Evolutionary conservation across 2,113 vertebrate genomes (phyloP).

Genomic region (Vulpes vulpes): DNA sequence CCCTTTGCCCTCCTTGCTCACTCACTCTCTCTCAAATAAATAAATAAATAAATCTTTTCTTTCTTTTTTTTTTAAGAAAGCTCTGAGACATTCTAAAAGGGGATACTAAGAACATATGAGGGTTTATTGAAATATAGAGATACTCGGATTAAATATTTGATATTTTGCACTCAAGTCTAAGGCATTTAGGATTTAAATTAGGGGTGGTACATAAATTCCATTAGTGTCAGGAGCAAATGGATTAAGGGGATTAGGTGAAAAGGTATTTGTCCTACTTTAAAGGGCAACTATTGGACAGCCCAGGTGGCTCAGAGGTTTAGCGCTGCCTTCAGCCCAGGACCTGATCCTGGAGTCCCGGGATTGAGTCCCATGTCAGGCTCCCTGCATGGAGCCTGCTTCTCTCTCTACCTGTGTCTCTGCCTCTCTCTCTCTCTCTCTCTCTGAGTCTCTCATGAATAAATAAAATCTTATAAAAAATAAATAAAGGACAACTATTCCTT

Average conservation of each 20-base stretch:
- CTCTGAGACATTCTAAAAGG: neutral
- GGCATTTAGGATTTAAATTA: neutral
- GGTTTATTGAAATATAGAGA: neutral
- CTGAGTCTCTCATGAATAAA: no score
- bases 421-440: no score
- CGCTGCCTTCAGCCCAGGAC: no score
- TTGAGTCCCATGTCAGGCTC: no score
- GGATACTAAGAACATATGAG: neutral
- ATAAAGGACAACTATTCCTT: neutral
- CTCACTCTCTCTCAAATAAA: neutral
- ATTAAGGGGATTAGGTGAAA: neutral
- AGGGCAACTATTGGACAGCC: neutral
- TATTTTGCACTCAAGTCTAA: neutral
- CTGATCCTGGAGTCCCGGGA: no score
- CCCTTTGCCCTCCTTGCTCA: neutral
- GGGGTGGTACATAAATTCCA: neutral
- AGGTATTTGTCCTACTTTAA: neutral
- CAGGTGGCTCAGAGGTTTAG: no score
- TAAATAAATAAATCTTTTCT: neutral
- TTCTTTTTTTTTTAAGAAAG: neutral
- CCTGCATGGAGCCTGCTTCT: no score
- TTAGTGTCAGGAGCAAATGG: neutral
- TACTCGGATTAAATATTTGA: neutral
- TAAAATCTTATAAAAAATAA: no score
- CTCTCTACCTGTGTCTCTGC: no score